Evolutionary conservation across 2,797 vertebrate genomes (phyloP).

Genomic region (Pagetopsis macropterus): DNA sequence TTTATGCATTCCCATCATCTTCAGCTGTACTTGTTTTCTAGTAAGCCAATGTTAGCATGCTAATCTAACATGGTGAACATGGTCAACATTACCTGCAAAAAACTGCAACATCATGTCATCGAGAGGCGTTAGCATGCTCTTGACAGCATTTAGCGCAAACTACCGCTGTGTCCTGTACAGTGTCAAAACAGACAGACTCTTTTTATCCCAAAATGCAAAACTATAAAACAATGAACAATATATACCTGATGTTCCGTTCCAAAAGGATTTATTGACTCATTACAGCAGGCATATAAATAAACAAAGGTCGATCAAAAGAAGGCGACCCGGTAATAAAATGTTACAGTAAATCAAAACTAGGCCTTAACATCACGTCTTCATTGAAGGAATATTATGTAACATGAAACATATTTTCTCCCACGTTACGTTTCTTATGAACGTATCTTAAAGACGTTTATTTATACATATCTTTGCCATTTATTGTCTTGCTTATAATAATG

Average conservation of each 20-base stretch:
- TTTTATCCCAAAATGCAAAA: background rate
- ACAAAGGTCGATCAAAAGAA: background rate
- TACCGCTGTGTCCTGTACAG: background rate
- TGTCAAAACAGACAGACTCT: background rate
- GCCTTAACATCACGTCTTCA: constrained; percentile 4
- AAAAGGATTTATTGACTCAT: background rate
- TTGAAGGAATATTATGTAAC: constrained; percentile 10
- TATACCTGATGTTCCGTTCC: background rate
- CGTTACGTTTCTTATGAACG: too few species aligned
- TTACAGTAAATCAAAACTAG: constrained; percentile 11
- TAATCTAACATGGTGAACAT: background rate
- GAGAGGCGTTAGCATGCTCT: background rate
- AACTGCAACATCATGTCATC: background rate
- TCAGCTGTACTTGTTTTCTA: background rate
- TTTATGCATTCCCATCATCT: background rate
- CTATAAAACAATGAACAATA: background rate
- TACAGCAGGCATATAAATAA: background rate
- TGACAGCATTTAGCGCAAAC: constrained; percentile 8
- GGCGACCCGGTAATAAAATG: background rate
- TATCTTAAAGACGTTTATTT: too few species aligned
- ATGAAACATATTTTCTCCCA: background rate
- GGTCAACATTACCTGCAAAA: background rate
- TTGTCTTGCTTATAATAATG: too few species aligned
- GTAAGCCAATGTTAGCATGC: background rate
- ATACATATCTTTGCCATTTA: too few species aligned